Evolutionary conservation across 30 jellyfish, hydroid and myxozoan genomes (phyloP), one percentile per base, ranked within the genome.

Genomic region (Aurelia coerulea): DNA sequence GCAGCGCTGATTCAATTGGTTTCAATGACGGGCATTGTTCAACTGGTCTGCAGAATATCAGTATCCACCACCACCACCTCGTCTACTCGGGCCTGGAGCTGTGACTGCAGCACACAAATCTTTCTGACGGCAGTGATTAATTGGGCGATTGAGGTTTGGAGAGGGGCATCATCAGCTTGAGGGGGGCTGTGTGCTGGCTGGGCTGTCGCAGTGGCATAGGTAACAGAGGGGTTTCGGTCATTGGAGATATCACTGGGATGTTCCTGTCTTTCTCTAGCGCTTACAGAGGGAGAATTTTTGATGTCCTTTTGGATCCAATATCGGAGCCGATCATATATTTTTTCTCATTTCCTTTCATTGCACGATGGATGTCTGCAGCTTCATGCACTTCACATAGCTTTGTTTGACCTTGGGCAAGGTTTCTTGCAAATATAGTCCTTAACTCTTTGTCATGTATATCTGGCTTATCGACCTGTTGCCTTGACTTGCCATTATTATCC

Each of bases 71-170:
- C 79, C 62, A 68, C 60, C n/a, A 19, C 69, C 4, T 17, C 32
- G 2, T 17, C 69, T 59, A 19, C 4, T 3, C 5, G 46, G 46
- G 19, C 32, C 69, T 3, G 74, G 74, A 64, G 74, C 49, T 12
- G 3, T 42, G 37, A 64, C 49, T 18, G 74, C 74, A 42, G 34
- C 74, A 68, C 18, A 19, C 58, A 68, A 31, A 10, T 34, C 63
- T 39, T 42, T 37, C 39, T 72, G 82, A 72, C 67, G 34, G 82
- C 67, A 16, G 82, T 67, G 23, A 67, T 72, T 17, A 72, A 52
- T 2, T 72, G 46, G 68, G 63, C 67, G 62, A 72, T 53, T 29
- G 82, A 34, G 15, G 82, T 16, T 32, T 46, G 66, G 16, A 72
- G 62, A n/a, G 67, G 82, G 63, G 82, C 4, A 37, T 37, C 46